These are phyloP conservation scores for Pygoscelis antarcticus DNA, from an alignment of 2,113 vertebrate genomes.

Conservation along the genomic window DNA sequence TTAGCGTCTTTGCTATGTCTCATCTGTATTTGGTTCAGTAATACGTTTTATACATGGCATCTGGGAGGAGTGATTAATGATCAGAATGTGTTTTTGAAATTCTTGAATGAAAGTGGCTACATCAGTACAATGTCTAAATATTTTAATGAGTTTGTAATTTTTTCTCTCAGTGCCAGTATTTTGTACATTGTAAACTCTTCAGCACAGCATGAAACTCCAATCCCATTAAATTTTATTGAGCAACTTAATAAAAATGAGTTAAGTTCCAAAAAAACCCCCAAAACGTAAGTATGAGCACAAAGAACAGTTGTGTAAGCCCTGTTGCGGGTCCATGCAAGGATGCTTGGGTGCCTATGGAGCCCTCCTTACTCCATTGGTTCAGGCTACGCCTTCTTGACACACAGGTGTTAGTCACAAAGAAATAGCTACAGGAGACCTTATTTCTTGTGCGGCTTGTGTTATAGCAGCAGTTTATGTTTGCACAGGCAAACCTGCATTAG, in stretches of 20 bases:
- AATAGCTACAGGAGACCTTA: neutral
- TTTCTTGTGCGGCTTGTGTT: neutral
- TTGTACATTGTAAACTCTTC: conserved; percentile 35
- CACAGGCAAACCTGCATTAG: neutral
- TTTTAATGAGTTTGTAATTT: neutral
- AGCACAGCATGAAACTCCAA: conserved; percentile 45
- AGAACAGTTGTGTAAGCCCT: neutral
- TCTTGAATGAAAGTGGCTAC: conserved; percentile 4
- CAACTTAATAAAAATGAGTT: neutral
- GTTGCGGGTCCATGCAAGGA: neutral
- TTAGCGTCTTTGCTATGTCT: conserved; percentile 16
- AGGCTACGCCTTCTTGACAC: neutral
- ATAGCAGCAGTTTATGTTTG: neutral
- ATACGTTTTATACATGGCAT: neutral
- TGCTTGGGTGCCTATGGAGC: neutral
- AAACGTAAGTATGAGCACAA: neutral
- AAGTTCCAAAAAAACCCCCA: neutral
- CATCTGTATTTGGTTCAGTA: conserved; percentile 10
- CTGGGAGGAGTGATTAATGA: neutral
- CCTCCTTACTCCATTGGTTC: neutral
- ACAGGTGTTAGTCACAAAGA: neutral
- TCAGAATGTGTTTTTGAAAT: conserved; percentile 17
- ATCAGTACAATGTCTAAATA: conserved; percentile 11
- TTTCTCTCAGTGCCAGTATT: neutral
- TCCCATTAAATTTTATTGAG: conserved; percentile 55